A percentile compares a stretch with the other conserved stretches of the same genome.
These are phyloP conservation scores for Lethrus apterus DNA, from an alignment of 1,140 invertebrate genomes.

Conservation along the genomic window DNA sequence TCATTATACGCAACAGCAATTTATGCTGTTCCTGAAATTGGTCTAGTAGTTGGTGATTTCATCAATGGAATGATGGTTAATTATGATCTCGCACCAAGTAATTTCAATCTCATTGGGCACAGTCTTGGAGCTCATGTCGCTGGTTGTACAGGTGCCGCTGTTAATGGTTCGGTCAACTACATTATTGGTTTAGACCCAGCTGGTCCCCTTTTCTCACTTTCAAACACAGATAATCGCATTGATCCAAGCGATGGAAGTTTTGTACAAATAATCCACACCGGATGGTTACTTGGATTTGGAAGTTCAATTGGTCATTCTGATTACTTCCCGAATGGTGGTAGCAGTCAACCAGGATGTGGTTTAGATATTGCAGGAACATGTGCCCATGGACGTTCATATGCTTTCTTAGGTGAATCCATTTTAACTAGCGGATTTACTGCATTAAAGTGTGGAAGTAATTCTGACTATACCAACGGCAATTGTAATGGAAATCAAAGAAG, in stretches of 20 bases:
- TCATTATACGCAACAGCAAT: slow-evolving; percentile 15
- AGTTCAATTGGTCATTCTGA: slow-evolving; percentile 47
- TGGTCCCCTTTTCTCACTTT: slow-evolving; percentile 44
- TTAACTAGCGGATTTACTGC: slow-evolving; percentile 40
- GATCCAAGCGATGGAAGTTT: slow-evolving; percentile 55
- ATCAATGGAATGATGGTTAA: slow-evolving; percentile 9
- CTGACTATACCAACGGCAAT: slow-evolving; percentile 45
- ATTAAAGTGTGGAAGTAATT: slow-evolving; percentile 48
- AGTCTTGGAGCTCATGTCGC: slow-evolving; percentile 23
- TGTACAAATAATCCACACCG: slow-evolving; percentile 66
- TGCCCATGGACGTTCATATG: slow-evolving; percentile 48
- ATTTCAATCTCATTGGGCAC: slow-evolving; percentile 17
- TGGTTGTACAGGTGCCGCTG: slow-evolving; percentile 15
- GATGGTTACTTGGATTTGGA: slow-evolving; percentile 43
- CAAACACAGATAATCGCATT: slow-evolving; percentile 47
- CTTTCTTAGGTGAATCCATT: slow-evolving; percentile 53
- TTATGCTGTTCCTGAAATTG: slow-evolving; percentile 15
- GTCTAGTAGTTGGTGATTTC: slow-evolving; percentile 15
- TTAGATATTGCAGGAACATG: slow-evolving; percentile 41
- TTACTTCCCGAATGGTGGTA: slow-evolving; percentile 48
- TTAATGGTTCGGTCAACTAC: slow-evolving; percentile 7
- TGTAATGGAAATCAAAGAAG: slow-evolving; percentile 45
- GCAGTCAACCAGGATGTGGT: slow-evolving; percentile 58
- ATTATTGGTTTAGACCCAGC: slow-evolving; percentile 48
- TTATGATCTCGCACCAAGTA: not conserved